These are phyloP conservation scores for Brachionus manjavacas DNA, from an alignment of 1,140 invertebrate species.

Conservation along the genomic window DNA sequence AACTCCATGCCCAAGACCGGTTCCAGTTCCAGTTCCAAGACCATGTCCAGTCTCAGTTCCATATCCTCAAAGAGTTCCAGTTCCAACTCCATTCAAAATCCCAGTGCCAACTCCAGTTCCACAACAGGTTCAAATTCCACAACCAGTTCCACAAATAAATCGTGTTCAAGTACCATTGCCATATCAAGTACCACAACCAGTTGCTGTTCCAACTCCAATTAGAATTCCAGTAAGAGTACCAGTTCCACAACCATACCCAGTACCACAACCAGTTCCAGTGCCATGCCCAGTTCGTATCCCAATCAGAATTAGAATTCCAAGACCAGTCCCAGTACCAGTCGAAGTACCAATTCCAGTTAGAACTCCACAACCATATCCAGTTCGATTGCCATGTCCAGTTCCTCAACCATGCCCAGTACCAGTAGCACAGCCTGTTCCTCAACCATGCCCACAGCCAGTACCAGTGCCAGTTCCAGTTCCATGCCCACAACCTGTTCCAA, in stretches of 20 bases:
- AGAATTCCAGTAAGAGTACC: background rate
- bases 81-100: background rate
- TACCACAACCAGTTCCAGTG: background rate
- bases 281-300: background rate
- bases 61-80: background rate
- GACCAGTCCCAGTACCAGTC: background rate
- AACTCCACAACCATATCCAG: background rate
- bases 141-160: background rate
- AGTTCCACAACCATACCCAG: background rate
- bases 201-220: background rate
- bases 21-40: background rate
- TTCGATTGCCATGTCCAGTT: background rate
- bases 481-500: background rate
- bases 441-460: background rate
- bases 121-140: background rate
- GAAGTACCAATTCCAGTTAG: background rate
- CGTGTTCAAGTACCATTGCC: background rate
- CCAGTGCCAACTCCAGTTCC: conserved; percentile 22
- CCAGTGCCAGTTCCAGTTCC: background rate
- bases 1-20: background rate
- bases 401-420: background rate
- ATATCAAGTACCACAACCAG: background rate
- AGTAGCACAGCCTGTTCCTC: background rate
- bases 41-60: background rate
- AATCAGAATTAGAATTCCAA: conserved; percentile 8